Evolutionary conservation across 1,140 invertebrate genomes (phyloP), one percentile per base, ranked within the genome.

Genomic region (Diplogasteroides magnus): DNA sequence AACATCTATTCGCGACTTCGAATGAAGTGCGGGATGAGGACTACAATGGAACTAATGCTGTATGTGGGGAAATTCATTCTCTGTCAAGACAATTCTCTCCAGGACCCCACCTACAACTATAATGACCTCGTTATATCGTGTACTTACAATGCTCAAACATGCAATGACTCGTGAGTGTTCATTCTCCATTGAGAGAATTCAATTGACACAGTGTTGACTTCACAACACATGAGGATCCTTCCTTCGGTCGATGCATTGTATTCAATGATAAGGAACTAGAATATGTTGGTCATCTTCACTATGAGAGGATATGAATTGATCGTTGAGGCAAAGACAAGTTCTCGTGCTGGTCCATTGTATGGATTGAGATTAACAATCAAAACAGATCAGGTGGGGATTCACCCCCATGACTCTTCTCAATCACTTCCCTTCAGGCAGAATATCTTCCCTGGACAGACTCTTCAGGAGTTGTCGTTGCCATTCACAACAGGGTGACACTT

Each of bases 341-440:
- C 76, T 6, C 64, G 76, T 1, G 76, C 76, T n/a, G 76, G 76
- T 14, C 76, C 76, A 1, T 29, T 72, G n/a, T 77, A 75, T 31
- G 76, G 76, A 26, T 69, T 77, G 15, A 67, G 76, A 63, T 64
- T 77, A 59, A 68, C 77, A 1, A 62, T 77, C 48, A 3, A 64
- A 2, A 66, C 65, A 2, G 72, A 71, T 26, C 76, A 77, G 31
- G 37, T 48, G 6, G 6, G n/a, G 37, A 11, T 48, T 48, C 37
- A 48, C 37, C n/a, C n/a, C n/a, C n/a, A n/a, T n/a, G n/a, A n/a
- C n/a, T n/a, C n/a, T n/a, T n/a, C n/a, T n/a, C n/a, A n/a, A n/a
- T n/a, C n/a, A n/a, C n/a, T n/a, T n/a, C n/a, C 19, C 19, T 48
- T 48, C 6, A 48, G 37, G 61, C 27, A 0, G 31, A 67, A 19